Evolutionary conservation across 1,140 invertebrate species (phyloP).

Genomic region (Atopsyche davidsoni): DNA sequence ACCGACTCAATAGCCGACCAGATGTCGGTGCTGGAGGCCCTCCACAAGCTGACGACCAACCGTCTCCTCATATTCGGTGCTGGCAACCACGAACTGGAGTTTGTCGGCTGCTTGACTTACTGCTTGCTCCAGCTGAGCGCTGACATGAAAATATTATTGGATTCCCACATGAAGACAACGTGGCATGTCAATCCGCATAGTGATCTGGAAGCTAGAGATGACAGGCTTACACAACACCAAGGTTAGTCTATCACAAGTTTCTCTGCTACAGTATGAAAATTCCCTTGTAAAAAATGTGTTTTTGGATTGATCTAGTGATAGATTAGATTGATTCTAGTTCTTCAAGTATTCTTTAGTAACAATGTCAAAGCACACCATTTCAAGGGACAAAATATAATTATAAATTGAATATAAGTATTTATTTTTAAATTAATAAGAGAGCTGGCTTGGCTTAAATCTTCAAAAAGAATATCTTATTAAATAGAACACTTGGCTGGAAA

Average conservation of each 20-base stretch:
- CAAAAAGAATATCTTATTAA: no score
- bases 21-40: conserved; percentile 84
- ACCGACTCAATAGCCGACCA: conserved; percentile 86
- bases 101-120: conserved; percentile 91
- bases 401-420: no score
- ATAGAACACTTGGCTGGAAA: no score
- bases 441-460: no score
- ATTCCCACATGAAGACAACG: conserved; percentile 71
- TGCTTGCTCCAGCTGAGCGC: conserved; percentile 91
- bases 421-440: no score
- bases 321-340: not conserved
- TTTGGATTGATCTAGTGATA: no score
- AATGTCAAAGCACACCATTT: no score
- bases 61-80: conserved; percentile 86
- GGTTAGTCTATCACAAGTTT: no score
- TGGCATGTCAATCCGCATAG: conserved; percentile 82
- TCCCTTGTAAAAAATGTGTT: no score
- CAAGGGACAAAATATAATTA: conserved; percentile 31
- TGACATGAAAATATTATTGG: conserved; percentile 79
- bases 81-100: conserved; percentile 91
- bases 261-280: no score
- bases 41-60: conserved; percentile 88
- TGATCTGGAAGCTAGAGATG: conserved; percentile 65
- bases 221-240: conserved; percentile 71
- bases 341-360: not conserved